Evolutionary conservation across 2,797 vertebrate species (phyloP).

Genomic region (Pelobates cultripes): DNA sequence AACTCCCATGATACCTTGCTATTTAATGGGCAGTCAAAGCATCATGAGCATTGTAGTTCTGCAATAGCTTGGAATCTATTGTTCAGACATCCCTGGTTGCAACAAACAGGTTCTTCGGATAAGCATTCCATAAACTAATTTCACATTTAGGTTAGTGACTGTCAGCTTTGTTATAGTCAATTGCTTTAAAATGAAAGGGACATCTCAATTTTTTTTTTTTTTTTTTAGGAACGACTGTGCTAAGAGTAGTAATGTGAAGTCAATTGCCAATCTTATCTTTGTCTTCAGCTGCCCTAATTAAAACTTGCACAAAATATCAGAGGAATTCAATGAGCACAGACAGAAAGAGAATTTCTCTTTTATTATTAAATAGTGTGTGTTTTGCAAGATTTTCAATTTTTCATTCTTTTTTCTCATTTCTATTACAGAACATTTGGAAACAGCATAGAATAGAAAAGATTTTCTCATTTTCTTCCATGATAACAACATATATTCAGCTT

Average conservation of each 20-base stretch:
- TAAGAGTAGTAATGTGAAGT: slow-evolving; percentile 6
- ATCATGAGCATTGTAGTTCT: no score
- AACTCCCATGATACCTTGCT: no score
- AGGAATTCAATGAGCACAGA: slow-evolving; percentile 11
- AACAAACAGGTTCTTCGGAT: no score
- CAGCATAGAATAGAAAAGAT: no score
- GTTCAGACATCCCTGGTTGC: no score
- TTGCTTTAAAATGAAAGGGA: slow-evolving; percentile 5
- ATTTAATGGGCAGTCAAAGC: no score
- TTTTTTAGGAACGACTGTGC: background rate
- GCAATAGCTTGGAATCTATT: no score
- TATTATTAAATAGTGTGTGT: slow-evolving; percentile 3
- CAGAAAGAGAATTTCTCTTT: slow-evolving; percentile 14
- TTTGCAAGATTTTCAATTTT: background rate
- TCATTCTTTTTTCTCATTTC: background rate
- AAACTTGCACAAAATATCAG: slow-evolving; percentile 19
- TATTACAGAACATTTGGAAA: no score
- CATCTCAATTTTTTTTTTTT: background rate
- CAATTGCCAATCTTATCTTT: slow-evolving; percentile 11
- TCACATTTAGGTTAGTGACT: background rate
- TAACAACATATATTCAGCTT: no score
- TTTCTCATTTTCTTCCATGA: no score
- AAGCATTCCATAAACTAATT: background rate
- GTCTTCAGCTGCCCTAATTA: slow-evolving; percentile 33
- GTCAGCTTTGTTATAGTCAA: background rate